Evolutionary conservation across 2,113 vertebrate species (phyloP).

Genomic region (Triplophysa tibetana): DNA sequence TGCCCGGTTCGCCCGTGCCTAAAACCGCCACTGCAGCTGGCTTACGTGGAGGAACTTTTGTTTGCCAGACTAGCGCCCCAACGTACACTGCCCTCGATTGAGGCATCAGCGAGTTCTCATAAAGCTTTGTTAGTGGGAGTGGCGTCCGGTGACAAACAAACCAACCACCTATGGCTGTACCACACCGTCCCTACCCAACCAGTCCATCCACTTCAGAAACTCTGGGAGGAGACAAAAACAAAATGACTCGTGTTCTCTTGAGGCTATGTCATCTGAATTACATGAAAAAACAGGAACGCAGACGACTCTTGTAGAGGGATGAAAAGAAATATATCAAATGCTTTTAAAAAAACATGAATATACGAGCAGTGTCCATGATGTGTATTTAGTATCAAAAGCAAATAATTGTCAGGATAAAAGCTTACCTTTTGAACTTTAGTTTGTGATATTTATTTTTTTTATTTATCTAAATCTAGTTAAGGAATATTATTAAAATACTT

Average conservation of each 20-base stretch:
- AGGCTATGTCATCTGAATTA: neutral
- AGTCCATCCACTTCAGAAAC: conserved; percentile 13
- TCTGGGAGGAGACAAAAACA: neutral
- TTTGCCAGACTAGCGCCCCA: neutral
- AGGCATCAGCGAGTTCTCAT: neutral
- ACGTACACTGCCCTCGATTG: neutral
- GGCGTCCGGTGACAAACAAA: neutral
- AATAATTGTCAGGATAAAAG: conserved; percentile 57
- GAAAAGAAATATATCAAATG: conserved; percentile 33
- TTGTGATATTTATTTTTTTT: conserved; percentile 65
- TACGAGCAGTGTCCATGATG: neutral
- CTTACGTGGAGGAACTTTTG: neutral
- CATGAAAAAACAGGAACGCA: neutral
- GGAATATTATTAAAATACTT: conserved; percentile 58
- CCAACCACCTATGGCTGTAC: conserved; percentile 1
- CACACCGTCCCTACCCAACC: conserved; percentile 7
- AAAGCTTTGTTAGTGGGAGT: neutral
- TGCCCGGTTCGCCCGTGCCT: too few relatives aligned
- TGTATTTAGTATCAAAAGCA: conserved; percentile 52
- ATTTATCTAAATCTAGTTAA: conserved; percentile 67
- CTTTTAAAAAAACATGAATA: conserved; percentile 49
- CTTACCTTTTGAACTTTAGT: conserved; percentile 61
- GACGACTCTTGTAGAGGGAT: conserved; percentile 1
- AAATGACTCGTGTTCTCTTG: neutral
- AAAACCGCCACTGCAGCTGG: too few relatives aligned